Conservation (phyloP, 2,888 invertebrate genomes). For the Aleiodes alternator region DNA sequence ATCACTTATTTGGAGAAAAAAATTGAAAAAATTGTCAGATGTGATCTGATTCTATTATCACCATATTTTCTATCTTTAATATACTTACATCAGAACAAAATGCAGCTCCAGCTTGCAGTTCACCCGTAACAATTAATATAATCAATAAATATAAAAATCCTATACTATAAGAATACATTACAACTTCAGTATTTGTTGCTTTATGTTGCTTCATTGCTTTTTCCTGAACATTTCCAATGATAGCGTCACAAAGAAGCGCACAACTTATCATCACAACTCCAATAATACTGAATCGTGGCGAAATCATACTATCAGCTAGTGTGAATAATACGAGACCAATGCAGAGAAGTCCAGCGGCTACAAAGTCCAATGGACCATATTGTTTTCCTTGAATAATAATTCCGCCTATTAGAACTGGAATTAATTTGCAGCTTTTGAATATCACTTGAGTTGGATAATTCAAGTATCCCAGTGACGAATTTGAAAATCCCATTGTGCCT, state of each 20-base stretch:
- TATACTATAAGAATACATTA: conserved; percentile 93
- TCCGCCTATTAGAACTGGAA: conserved; percentile 96
- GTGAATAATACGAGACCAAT: conserved; percentile 94
- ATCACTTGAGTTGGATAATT: conserved; percentile 97
- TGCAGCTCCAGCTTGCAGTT: conserved; percentile 83
- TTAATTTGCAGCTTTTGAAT: conserved; percentile 97
- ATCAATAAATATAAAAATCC: conserved; percentile 89
- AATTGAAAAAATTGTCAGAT: too few relatives aligned
- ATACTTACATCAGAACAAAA: conserved; percentile 85
- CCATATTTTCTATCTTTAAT: neutral
- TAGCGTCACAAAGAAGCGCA: conserved; percentile 94
- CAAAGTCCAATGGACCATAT: conserved; percentile 89
- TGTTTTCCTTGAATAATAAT: conserved; percentile 93
- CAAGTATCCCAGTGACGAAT: conserved; percentile 93
- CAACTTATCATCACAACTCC: conserved; percentile 87
- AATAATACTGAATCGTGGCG: conserved; percentile 83
- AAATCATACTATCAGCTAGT: conserved; percentile 85
- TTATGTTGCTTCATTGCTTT: conserved; percentile 91
- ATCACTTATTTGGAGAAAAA: too few relatives aligned
- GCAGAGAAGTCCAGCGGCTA: conserved; percentile 91
- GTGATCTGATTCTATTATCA: too few relatives aligned
- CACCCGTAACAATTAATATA: conserved; percentile 84
- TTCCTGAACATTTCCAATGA: conserved; percentile 98
- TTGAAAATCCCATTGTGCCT: conserved; percentile 97
- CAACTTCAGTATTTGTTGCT: conserved; percentile 93